Conservation (phyloP, 2,888 invertebrate species). For the Brachylomia viminalis region DNA sequence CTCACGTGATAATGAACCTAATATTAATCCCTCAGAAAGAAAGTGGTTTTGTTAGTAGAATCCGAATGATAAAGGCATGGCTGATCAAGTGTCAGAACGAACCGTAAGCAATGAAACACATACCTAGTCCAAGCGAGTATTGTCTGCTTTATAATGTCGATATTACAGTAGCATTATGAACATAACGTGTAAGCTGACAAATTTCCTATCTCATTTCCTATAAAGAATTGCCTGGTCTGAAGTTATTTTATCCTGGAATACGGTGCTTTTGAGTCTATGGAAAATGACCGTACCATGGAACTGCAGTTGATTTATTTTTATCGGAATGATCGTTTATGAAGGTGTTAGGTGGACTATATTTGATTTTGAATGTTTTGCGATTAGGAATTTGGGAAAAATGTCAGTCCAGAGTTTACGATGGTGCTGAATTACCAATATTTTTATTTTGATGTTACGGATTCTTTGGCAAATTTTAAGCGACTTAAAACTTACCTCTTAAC, state of each 20-base stretch:
- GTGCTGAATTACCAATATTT: neutral
- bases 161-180: neutral
- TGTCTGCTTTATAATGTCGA: neutral
- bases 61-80: neutral
- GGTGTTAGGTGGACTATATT: neutral
- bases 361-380: neutral
- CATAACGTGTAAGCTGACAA: neutral
- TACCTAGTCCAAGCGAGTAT: neutral
- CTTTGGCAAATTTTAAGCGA: neutral
- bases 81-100: neutral
- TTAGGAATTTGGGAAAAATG: neutral
- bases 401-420: neutral
- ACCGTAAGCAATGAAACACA: neutral
- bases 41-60: neutral
- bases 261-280: neutral
- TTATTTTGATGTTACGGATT: neutral
- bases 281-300: neutral
- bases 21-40: neutral
- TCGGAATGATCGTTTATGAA: neutral
- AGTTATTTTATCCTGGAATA: constrained; percentile 1
- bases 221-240: neutral
- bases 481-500: neutral
- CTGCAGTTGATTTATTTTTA: neutral
- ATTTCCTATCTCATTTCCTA: neutral
- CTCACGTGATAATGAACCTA: neutral